Base-by-base conservation (phyloP, 1,140 invertebrate genomes). In the Ridgeia piscesae region DNA sequence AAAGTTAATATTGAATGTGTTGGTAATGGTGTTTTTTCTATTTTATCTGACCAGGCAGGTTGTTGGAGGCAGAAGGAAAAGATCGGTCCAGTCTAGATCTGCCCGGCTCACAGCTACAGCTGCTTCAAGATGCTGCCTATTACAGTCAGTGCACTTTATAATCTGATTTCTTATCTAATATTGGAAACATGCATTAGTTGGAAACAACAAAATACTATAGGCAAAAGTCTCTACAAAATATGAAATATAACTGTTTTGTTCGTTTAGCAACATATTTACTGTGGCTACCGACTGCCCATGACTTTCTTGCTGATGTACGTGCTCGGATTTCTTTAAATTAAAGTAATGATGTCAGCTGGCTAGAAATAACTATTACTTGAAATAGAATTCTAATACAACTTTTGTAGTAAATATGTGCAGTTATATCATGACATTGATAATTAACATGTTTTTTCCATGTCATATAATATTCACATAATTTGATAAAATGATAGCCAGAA, bases 21-120 rank as follows among this genome's bases (percentile, higher is more conserved):
- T 77, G 58, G 58, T 31, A 77, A 77, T 77, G 58, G 58, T 21
- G 58, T 77, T 77, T 21, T 77, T 14, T 77, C 58, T 77, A 21
- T 77, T 17, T 77, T 77, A 21, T 77, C 58, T 17, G 17, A 8
- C 58, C 58, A 77, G 58, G 58, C 27, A 31, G 14, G 1, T 77
- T 77, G 58, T 17, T 93, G 35, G 93, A 93, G 77, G 35, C 58
- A 35, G 93, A 93, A 42, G 93, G 91, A n/a, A 77, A 92, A 88
- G 93, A 93, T 50, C 35, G 93, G 58, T 50, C 77, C 31, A 35
- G 90, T 34, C 58, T 93, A 35, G 91, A 50, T 0, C 92, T 93
- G 27, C 93, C 93, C 58, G 93, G 93, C 11, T 33, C 92, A 35
- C 93, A 93, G 90, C 42, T 91, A 58, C 58, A 92, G 17, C 58